Evolutionary conservation across 1,140 invertebrate genomes (phyloP), one percentile per base, ranked within the genome.

Genomic region (Thaumatotibia leucotreta): DNA sequence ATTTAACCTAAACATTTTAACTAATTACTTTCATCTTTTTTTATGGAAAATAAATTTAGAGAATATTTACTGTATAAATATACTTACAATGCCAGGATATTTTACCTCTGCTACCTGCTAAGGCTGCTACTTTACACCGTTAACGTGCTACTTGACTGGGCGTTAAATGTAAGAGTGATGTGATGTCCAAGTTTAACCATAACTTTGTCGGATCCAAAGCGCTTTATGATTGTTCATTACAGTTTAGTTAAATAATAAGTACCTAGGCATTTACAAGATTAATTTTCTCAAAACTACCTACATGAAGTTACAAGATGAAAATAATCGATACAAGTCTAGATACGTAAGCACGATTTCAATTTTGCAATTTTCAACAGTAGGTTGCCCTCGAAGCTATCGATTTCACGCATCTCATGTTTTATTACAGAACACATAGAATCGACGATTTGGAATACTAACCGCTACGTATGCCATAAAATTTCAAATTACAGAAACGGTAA

Each of bases 401-500:
- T 58, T 58, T 58, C 52, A 58, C 52, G 52, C 52, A 27, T 58
- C 5, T 4, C 24, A 27, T 31, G n/a, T n/a, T 58, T 27, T 58
- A 31, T 11, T 58, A 58, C 14, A 58, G 24, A 58, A 58, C 52
- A 58, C 52, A 54, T n/a, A 58, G 52, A 9, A 58, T 58, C n/a
- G 4, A 31, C 54, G 52, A 69, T 67, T 64, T 61, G 64, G 63
- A 72, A 63, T 20, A 65, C 39, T 65, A 23, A 63, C 54, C 67
- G 66, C 11, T 76, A 62, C 52, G 75, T 76, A 70, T 66, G 71
- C 72, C 74, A 79, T 79, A 79, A 79, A 79, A 79, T 79, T 76
- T 39, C 35, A 75, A 79, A 79, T 76, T 73, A 76, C 72, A 65
- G 64, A 68, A 72, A 76, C 67, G 72, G 71, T 72, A 74, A 76